phyloP scores from a whole-genome alignment of 1,140 invertebrate genomes.

The Heliconius melpomene region DNA sequence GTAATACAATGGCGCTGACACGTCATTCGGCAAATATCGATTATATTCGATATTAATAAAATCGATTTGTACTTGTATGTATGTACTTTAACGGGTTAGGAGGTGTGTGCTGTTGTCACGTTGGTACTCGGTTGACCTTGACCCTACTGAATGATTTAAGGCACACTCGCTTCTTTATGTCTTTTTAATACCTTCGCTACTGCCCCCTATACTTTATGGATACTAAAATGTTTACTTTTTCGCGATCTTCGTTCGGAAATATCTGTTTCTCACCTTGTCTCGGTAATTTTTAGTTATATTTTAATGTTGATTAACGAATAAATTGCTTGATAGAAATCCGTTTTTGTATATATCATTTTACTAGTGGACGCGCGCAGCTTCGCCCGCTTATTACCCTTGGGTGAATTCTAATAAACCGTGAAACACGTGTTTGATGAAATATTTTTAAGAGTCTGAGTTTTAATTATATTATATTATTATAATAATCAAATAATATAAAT shows the following conservation, averaged over 20 bases:
- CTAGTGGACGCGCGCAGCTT: too few species aligned
- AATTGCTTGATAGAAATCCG: too few species aligned
- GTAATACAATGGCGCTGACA: background rate
- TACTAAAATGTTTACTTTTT: constrained; percentile 11
- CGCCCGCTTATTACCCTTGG: too few species aligned
- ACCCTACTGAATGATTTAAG: constrained; percentile 41
- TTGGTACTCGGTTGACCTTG: constrained; percentile 36
- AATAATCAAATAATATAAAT: too few species aligned
- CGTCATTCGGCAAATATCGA: constrained; percentile 17
- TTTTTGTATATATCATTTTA: too few species aligned
- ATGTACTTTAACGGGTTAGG: constrained; percentile 22
- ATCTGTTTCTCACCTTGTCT: background rate
- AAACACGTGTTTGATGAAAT: too few species aligned
- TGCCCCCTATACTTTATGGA: constrained; percentile 6
- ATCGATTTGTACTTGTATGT: background rate
- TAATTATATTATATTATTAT: too few species aligned
- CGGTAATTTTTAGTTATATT: background rate
- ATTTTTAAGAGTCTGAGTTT: too few species aligned
- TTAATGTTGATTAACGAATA: background rate
- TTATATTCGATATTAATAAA: constrained; percentile 29
- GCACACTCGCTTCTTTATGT: constrained; percentile 30
- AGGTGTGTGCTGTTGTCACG: constrained; percentile 29
- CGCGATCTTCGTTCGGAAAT: background rate
- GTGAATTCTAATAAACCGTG: too few species aligned
- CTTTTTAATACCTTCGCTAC: constrained; percentile 28